A percentile compares a stretch with the other conserved stretches of the same genome.
Conservation (phyloP, 2,113 vertebrate genomes). For the Callospermophilus lateralis region DNA sequence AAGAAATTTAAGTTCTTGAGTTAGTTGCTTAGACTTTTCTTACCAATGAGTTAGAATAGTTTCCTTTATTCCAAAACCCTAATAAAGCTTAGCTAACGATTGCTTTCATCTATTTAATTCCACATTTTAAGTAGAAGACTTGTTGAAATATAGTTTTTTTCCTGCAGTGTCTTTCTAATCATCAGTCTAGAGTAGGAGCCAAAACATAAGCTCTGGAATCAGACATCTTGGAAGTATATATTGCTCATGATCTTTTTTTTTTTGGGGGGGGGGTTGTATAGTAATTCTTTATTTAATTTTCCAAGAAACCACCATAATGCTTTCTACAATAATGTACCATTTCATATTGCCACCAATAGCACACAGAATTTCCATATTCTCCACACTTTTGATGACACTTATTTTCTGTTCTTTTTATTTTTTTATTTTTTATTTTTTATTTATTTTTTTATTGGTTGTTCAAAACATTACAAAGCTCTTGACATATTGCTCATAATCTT, state of each 20-base stretch:
- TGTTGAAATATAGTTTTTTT: neutral
- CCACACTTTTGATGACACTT: neutral
- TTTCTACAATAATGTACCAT: neutral
- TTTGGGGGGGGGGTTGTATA: too few relatives aligned
- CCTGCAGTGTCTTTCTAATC: neutral
- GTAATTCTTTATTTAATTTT: neutral
- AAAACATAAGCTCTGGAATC: neutral
- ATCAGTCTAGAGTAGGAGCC: neutral
- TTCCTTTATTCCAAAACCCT: neutral
- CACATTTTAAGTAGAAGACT: neutral
- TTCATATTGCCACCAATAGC: neutral
- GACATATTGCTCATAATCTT: neutral
- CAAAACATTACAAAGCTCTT: too few relatives aligned
- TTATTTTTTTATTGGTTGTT: too few relatives aligned
- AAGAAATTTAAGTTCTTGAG: slow-evolving; percentile 55
- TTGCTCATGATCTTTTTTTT: neutral
- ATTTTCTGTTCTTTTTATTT: neutral
- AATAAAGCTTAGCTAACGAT: neutral
- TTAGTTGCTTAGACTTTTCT: slow-evolving; percentile 40
- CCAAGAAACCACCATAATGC: neutral
- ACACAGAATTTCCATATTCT: neutral
- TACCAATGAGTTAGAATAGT: neutral
- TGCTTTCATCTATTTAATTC: slow-evolving; percentile 12
- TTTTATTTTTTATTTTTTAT: too few relatives aligned
- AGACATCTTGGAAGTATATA: neutral